phyloP scores from a whole-genome alignment of 1,140 invertebrate genomes.

The Gonioctena quinquepunctata region DNA sequence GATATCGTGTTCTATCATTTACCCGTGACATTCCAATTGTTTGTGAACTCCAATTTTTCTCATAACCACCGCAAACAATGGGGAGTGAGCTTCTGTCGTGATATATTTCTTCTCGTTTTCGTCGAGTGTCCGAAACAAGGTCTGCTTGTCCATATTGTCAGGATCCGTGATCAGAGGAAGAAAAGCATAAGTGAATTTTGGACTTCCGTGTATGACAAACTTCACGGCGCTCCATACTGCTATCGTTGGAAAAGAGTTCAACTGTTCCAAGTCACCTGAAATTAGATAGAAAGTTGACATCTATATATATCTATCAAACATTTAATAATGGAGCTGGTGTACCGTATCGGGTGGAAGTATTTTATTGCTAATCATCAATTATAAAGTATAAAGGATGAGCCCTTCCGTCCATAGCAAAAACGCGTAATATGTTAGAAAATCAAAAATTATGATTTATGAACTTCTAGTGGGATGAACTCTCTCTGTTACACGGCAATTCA shows the following conservation, averaged over 20 bases:
- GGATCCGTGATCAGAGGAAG: constrained; percentile 84
- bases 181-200: constrained; percentile 68
- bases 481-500: too few species aligned
- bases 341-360: too few species aligned
- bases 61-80: constrained; percentile 91
- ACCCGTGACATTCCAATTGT: constrained; percentile 83
- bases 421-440: too few species aligned
- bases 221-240: constrained; percentile 89
- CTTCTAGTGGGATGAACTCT: too few species aligned
- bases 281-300: background rate
- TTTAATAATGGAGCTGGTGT: too few species aligned
- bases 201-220: constrained; percentile 61
- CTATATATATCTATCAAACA: too few species aligned
- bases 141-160: constrained; percentile 74
- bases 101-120: constrained; percentile 61
- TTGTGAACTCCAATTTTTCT: constrained; percentile 75
- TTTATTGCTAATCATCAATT: too few species aligned
- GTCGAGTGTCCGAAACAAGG: constrained; percentile 64
- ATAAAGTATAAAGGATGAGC: too few species aligned
- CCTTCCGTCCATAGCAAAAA: too few species aligned
- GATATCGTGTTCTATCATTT: too few species aligned
- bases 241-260: constrained; percentile 85
- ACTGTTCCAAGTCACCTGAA: constrained; percentile 57
- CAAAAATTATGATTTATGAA: too few species aligned
- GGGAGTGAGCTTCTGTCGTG: constrained; percentile 66